Percentiles rank a stretch among this genome's conserved stretches.
These are phyloP conservation scores for Drosophila quinaria DNA, from an alignment of 2,888 invertebrate genomes.

Conservation along the genomic window DNA sequence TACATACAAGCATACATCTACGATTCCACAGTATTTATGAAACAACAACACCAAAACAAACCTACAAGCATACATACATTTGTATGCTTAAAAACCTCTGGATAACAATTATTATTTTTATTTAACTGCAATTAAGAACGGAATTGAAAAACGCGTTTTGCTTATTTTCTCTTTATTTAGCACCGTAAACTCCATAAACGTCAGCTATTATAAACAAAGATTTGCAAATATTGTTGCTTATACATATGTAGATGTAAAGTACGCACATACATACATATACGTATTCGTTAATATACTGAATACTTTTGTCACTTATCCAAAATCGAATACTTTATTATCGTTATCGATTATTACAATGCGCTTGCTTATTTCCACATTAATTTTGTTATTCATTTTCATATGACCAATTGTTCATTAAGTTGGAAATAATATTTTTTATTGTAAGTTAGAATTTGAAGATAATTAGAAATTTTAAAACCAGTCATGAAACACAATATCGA, in stretches of 20 bases:
- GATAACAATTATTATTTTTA: constrained; percentile 29
- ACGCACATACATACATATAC: constrained; percentile 32
- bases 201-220: constrained; percentile 74
- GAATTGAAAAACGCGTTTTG: constrained; percentile 36
- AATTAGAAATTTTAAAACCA: background rate
- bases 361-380: background rate
- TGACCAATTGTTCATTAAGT: background rate
- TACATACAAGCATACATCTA: constrained; percentile 10
- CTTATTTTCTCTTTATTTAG: constrained; percentile 50
- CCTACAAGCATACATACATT: constrained; percentile 63
- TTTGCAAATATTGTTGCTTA: constrained; percentile 70
- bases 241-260: constrained; percentile 58
- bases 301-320: constrained; percentile 44
- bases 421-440: background rate
- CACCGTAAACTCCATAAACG: constrained; percentile 71
- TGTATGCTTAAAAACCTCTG: constrained; percentile 43
- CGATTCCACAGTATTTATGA: constrained; percentile 47
- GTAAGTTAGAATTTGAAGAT: background rate
- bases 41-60: constrained; percentile 68
- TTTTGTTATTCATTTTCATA: background rate
- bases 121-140: constrained; percentile 30
- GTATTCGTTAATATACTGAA: constrained; percentile 43
- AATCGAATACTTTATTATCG: constrained; percentile 45
- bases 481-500: background rate
- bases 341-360: constrained; percentile 23